Evolutionary conservation across 2,888 invertebrate species (phyloP).

Genomic region (Ypsolopha scabrella): DNA sequence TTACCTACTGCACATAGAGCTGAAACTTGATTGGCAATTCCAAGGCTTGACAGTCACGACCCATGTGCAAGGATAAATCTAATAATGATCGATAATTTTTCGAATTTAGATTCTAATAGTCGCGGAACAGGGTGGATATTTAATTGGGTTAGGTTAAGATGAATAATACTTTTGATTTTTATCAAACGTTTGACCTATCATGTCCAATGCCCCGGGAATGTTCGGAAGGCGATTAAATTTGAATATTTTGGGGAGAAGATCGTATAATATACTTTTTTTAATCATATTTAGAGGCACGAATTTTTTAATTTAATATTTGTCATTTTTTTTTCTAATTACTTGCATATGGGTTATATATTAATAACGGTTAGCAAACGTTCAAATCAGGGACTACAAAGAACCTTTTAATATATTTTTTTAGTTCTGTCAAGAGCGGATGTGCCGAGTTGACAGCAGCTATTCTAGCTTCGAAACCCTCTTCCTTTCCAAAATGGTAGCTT

Average conservation of each 20-base stretch:
- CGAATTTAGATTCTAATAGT: constrained; percentile 13
- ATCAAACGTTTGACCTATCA: constrained; percentile 60
- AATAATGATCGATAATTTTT: constrained; percentile 32
- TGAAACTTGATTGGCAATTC: constrained; percentile 12
- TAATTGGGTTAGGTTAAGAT: constrained; percentile 15
- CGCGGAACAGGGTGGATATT: constrained; percentile 19
- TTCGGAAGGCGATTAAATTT: constrained; percentile 40
- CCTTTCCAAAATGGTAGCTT: too few relatives aligned
- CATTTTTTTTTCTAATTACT: too few relatives aligned
- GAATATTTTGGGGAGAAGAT: constrained; percentile 1
- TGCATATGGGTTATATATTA: too few relatives aligned
- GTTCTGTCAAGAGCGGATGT: too few relatives aligned
- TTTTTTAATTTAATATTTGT: too few relatives aligned
- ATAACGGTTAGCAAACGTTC: too few relatives aligned
- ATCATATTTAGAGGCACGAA: too few relatives aligned
- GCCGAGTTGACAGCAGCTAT: too few relatives aligned
- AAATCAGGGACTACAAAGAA: too few relatives aligned
- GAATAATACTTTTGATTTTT: constrained; percentile 55
- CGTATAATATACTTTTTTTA: too few relatives aligned
- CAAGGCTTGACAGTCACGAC: constrained; percentile 51
- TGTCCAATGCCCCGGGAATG: constrained; percentile 58
- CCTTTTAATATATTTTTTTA: too few relatives aligned
- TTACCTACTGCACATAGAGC: constrained; percentile 12
- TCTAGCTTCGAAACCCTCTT: too few relatives aligned
- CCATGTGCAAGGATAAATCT: constrained; percentile 49